phyloP scores from a whole-genome alignment of 2,113 vertebrate species.

The Sinosuthora webbiana region DNA sequence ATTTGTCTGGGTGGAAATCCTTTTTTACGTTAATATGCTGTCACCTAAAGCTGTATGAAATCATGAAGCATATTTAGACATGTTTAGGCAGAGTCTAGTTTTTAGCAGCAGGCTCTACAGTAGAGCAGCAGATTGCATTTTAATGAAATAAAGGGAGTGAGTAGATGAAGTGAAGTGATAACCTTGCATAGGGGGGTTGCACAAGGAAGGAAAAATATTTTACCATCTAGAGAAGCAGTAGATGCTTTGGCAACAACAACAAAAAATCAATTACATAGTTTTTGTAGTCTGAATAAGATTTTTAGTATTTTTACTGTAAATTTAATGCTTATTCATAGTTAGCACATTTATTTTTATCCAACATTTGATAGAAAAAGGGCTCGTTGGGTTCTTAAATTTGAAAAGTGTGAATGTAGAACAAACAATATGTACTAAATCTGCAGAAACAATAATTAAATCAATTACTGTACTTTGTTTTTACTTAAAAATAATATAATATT shows the following conservation, averaged over 20 bases:
- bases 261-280: background rate
- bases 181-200: background rate
- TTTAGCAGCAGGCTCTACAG: background rate
- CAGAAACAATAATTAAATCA: background rate
- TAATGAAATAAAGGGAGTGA: background rate
- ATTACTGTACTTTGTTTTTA: background rate
- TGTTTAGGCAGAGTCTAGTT: background rate
- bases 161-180: background rate
- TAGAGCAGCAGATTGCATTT: background rate
- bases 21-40: background rate
- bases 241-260: background rate
- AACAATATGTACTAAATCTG: background rate
- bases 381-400: background rate
- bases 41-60: background rate
- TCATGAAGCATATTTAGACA: background rate
- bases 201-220: background rate
- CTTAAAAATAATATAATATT: background rate
- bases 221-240: background rate
- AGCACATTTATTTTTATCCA: background rate
- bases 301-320: background rate
- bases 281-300: background rate
- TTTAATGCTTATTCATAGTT: background rate
- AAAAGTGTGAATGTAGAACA: background rate
- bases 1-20: background rate
- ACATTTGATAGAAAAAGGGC: background rate